Conservation (phyloP, 2,113 vertebrate species). For the Seriola rivoliana region DNA sequence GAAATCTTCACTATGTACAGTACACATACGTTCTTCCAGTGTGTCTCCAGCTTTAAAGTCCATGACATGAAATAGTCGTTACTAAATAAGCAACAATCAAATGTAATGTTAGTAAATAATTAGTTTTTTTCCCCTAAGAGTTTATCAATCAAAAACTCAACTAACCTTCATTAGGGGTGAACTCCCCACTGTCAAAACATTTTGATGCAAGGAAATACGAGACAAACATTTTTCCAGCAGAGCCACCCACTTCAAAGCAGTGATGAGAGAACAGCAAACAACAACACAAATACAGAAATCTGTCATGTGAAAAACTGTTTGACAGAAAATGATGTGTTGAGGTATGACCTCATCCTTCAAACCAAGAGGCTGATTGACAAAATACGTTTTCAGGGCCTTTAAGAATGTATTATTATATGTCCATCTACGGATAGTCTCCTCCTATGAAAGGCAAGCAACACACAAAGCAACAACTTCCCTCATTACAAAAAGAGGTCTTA, state of each 20-base stretch:
- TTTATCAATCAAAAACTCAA: no score
- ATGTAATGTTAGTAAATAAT: no score
- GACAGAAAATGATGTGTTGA: neutral
- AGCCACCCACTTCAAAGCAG: neutral
- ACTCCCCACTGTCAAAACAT: no score
- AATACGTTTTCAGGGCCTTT: neutral
- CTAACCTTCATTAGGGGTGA: no score
- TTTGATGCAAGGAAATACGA: neutral
- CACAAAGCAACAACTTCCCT: constrained; percentile 39
- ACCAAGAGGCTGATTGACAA: neutral
- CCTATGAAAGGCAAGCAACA: constrained; percentile 11
- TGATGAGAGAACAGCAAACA: neutral
- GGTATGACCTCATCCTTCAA: neutral
- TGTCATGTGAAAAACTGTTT: neutral
- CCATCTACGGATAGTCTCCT: neutral
- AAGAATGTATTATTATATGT: neutral
- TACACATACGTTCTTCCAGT: no score
- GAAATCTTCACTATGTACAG: no score
- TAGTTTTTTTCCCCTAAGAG: no score
- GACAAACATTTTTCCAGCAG: neutral
- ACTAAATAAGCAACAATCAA: no score
- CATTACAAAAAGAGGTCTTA: constrained; percentile 48
- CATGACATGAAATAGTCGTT: no score
- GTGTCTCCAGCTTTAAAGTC: no score
- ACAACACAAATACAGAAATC: neutral